These are phyloP conservation scores for Myopa testacea DNA, from an alignment of 2,888 invertebrate genomes.

Conservation along the genomic window DNA sequence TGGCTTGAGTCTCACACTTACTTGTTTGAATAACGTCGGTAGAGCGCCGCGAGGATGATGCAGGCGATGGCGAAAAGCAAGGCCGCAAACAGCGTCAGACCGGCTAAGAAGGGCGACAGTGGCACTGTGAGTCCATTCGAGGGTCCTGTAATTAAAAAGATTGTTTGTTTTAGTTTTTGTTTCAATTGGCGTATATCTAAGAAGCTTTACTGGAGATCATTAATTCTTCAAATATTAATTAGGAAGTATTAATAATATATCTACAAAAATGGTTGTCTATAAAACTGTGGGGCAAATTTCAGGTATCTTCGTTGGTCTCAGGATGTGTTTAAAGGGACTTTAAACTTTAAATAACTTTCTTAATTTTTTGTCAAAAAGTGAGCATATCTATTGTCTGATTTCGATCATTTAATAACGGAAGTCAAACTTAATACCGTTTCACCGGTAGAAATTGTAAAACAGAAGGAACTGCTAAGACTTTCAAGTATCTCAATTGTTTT, in stretches of 20 bases:
- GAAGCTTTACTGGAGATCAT: too few relatives aligned
- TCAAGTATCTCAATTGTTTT: too few relatives aligned
- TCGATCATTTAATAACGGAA: too few relatives aligned
- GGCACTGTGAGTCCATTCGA: slow-evolving; percentile 73
- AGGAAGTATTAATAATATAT: background rate
- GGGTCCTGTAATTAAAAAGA: slow-evolving; percentile 71
- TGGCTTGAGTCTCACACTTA: slow-evolving; percentile 58
- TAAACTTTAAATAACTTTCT: too few relatives aligned
- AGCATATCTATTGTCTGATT: too few relatives aligned
- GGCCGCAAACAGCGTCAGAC: slow-evolving; percentile 81
- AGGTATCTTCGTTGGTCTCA: too few relatives aligned
- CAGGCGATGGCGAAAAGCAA: slow-evolving; percentile 81
- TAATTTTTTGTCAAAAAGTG: too few relatives aligned
- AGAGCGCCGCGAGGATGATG: slow-evolving; percentile 80
- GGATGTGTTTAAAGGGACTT: too few relatives aligned
- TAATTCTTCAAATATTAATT: background rate
- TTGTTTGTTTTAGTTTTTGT: background rate
- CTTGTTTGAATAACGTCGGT: slow-evolving; percentile 73
- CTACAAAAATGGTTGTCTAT: background rate
- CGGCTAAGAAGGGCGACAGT: slow-evolving; percentile 81
- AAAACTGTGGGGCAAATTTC: background rate
- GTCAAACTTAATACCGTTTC: too few relatives aligned
- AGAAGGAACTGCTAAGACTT: too few relatives aligned
- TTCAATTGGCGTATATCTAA: too few relatives aligned
- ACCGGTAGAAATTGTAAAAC: too few relatives aligned